Percentiles rank a stretch among this genome's conserved stretches.
These are phyloP conservation scores for Threskiornis aethiopicus DNA, from an alignment of 2,797 vertebrate species.

Conservation along the genomic window DNA sequence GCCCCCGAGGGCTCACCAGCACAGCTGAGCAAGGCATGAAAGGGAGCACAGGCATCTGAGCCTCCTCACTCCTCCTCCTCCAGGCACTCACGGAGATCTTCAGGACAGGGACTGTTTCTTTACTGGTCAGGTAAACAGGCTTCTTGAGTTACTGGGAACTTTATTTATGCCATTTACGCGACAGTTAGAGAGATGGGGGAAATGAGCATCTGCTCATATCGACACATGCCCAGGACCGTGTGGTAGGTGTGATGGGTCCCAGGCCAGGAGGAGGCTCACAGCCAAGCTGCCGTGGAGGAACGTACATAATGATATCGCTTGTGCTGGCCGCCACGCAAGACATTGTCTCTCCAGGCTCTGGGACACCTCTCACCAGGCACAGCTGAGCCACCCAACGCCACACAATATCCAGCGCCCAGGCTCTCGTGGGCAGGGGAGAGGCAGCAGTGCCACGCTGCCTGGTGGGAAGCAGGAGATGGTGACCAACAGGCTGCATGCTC, in stretches of 20 bases:
- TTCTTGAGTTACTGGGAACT: neutral
- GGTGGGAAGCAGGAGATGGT: neutral
- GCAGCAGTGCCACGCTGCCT: neutral
- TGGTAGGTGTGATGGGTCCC: neutral
- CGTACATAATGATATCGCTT: neutral
- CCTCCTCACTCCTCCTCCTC: neutral
- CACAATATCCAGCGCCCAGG: neutral
- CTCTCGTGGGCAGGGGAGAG: neutral
- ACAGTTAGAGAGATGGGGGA: neutral
- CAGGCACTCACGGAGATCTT: neutral
- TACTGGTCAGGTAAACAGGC: neutral
- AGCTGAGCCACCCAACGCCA: neutral
- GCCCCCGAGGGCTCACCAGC: neutral
- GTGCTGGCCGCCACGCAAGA: neutral
- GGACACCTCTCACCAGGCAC: neutral
- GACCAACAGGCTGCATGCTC: neutral
- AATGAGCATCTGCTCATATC: neutral
- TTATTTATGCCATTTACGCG: accelerated
- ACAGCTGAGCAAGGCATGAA: neutral
- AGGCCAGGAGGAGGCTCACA: neutral
- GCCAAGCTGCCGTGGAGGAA: neutral
- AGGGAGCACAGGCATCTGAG: neutral
- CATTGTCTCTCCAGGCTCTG: neutral
- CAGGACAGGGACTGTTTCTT: neutral
- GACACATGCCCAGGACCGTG: neutral